Evolutionary conservation across 2,113 vertebrate genomes (phyloP).

Genomic region (Smithornis capensis): DNA sequence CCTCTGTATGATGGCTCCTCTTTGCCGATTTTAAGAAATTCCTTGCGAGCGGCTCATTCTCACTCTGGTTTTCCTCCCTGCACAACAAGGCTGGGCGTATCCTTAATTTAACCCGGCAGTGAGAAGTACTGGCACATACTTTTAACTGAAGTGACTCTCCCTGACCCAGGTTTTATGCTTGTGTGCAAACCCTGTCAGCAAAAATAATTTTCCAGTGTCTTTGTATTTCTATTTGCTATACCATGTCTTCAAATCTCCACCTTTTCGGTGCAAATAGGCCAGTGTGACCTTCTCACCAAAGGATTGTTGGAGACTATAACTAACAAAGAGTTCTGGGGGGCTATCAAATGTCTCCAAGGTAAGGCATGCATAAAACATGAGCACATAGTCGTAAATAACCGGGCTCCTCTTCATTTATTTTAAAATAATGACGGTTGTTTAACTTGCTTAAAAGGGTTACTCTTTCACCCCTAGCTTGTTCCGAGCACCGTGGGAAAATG

Average conservation of each 20-base stretch:
- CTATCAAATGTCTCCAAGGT: conserved; percentile 42
- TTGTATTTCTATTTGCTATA: not conserved
- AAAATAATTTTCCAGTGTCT: not conserved
- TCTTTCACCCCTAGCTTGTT: conserved; percentile 57
- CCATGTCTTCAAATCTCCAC: not conserved
- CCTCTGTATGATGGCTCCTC: not conserved
- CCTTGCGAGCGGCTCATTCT: not conserved
- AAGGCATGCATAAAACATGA: conserved; percentile 55
- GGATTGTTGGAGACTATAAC: not conserved
- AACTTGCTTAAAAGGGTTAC: conserved; percentile 59
- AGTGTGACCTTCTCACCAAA: conserved; percentile 7
- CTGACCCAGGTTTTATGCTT: not conserved
- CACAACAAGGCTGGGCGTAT: not conserved
- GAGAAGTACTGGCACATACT: not conserved
- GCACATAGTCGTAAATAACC: conserved; percentile 38
- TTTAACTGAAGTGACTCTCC: not conserved
- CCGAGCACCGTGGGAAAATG: conserved; percentile 60
- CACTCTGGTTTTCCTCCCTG: not conserved
- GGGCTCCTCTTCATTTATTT: conserved; percentile 52
- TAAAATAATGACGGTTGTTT: conserved; percentile 56
- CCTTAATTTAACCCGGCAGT: not conserved
- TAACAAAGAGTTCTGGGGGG: conserved; percentile 16
- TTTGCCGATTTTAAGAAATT: not conserved
- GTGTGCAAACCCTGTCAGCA: not conserved
- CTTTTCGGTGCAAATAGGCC: not conserved